Evolutionary conservation across 2,797 vertebrate species (phyloP).

Genomic region (Muscicapa comitata): DNA sequence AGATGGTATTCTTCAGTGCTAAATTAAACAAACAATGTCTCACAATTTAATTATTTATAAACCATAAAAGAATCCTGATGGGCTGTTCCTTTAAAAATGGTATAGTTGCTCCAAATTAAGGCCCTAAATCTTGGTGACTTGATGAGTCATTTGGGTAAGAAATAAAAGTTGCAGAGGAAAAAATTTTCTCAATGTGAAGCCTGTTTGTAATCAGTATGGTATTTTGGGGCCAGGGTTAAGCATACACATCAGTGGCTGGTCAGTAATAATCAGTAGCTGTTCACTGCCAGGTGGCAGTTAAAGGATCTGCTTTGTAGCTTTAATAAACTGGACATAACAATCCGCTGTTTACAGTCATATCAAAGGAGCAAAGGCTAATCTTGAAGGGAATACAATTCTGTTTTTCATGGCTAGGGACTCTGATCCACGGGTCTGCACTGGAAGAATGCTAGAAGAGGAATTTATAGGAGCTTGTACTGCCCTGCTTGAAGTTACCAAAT

Average conservation of each 20-base stretch:
- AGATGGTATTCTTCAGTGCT: neutral
- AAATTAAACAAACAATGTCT: neutral
- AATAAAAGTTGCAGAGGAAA: neutral
- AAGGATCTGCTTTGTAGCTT: conserved; percentile 3
- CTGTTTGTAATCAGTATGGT: neutral
- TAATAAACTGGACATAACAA: neutral
- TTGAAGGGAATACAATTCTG: neutral
- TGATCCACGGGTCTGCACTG: neutral
- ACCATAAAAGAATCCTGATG: neutral
- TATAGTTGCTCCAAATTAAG: neutral
- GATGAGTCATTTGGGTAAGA: neutral
- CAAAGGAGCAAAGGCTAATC: neutral
- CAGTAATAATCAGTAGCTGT: neutral
- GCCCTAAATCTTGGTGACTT: neutral
- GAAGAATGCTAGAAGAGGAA: neutral
- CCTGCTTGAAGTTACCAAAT: neutral
- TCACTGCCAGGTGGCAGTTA: neutral
- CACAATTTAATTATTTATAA: neutral
- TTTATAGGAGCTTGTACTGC: neutral
- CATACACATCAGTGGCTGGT: neutral
- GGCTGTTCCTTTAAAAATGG: neutral
- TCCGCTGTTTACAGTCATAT: neutral
- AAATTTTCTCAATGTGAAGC: neutral
- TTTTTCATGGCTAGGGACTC: neutral
- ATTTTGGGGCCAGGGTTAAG: neutral